These are phyloP conservation scores for Pseudorhombus dupliciocellatus DNA, from an alignment of 2,113 vertebrate species.

Conservation along the genomic window DNA sequence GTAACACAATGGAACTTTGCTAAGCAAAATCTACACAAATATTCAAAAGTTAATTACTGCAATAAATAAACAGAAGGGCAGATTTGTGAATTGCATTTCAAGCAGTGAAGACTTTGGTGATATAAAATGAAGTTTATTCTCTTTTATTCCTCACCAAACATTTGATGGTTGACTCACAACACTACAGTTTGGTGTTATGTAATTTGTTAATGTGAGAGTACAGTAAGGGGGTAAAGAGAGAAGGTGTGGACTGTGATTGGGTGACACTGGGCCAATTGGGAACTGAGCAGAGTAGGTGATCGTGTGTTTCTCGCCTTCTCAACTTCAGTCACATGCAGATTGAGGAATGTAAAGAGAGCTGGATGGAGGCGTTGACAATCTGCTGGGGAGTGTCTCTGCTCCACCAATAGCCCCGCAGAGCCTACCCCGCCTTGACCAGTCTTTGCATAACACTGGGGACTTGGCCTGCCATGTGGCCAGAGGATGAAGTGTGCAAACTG, in stretches of 20 bases:
- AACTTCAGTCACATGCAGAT: slow-evolving; percentile 54
- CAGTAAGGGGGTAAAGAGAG: background rate
- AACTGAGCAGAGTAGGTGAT: background rate
- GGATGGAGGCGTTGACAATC: slow-evolving; percentile 19
- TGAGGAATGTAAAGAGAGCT: slow-evolving; percentile 21
- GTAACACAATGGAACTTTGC: background rate
- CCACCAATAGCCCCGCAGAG: slow-evolving; percentile 55
- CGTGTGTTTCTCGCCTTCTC: slow-evolving; percentile 16
- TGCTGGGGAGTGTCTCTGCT: slow-evolving; percentile 42
- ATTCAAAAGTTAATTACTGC: background rate
- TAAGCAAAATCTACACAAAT: background rate
- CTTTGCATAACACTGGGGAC: slow-evolving; percentile 53
- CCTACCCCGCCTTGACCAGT: slow-evolving; percentile 18
- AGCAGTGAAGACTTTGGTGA: background rate
- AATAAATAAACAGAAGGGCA: background rate
- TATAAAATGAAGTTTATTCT: too few relatives aligned
- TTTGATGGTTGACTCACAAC: background rate
- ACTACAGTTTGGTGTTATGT: background rate
- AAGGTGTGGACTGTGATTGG: slow-evolving; percentile 38
- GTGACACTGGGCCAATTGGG: slow-evolving; percentile 25
- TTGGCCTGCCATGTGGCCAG: slow-evolving; percentile 35
- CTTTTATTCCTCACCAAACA: background rate
- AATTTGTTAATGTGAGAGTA: background rate
- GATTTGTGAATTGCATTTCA: background rate
- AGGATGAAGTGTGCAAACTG: slow-evolving; percentile 46